Evolutionary conservation across 1,140 invertebrate species (phyloP), one percentile per base, ranked within the genome.

Genomic region (Agrilus planipennis): DNA sequence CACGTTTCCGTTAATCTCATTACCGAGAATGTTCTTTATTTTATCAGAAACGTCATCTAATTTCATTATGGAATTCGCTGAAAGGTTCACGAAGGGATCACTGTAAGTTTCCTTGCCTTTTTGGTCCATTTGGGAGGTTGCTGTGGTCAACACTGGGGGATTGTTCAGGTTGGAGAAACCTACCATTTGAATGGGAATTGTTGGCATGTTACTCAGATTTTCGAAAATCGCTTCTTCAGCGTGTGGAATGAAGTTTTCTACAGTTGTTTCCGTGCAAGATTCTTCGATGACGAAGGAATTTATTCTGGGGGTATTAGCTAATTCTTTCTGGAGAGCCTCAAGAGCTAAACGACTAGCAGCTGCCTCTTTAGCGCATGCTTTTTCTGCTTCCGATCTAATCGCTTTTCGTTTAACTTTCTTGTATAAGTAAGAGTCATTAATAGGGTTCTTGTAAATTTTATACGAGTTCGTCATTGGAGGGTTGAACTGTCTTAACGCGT

Each of bases 361-460:
- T 2, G 55, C 57, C 38, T 60, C 57, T 45, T 57, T 57, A 1
- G 54, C 48, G 34, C 57, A 60, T 9, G 57, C 57, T 40, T 57
- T 51, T 32, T 60, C 57, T n/a, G 52, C 57, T 42, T 60, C 49
- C 11, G 48, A 44, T 25, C 42, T 42, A 47, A 52, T 27, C 41
- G 32, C 48, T 41, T 50, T 48, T 15, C 46, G 36, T 20, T 46
- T 46, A 0, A 37, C 11, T 46, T 38, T 35, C 16, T 15, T 37
- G 18, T 38, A 38, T 18, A 41, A 27, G 18, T 20, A 37, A 9
- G 39, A 18, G 39, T 41, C 42, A 40, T 18, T 41, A 22, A 41
- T 39, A 35, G 11, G 19, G n/a, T n/a, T n/a, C n/a, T n/a, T n/a
- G n/a, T n/a, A n/a, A 14, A 32, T 40, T 27, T 39, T 34, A 16